Evolutionary conservation across 2,888 invertebrate genomes (phyloP).

Genomic region (Acanthosepion pharaonis): DNA sequence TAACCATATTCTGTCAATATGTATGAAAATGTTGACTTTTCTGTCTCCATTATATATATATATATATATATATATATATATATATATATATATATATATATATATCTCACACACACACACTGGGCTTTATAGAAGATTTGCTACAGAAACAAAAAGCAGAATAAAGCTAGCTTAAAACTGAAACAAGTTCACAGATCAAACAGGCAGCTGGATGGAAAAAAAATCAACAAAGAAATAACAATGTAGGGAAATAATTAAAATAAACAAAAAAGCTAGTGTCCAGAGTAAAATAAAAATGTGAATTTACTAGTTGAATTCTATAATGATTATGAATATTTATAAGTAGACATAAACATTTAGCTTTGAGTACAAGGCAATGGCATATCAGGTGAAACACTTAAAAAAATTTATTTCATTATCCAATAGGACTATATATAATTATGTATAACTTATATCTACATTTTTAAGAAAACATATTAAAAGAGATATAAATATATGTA

Average conservation of each 20-base stretch:
- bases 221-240: not conserved
- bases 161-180: not conserved
- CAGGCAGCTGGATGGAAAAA: not conserved
- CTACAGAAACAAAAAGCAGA: not conserved
- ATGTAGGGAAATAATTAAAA: not conserved
- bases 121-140: not conserved
- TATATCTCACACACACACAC: not conserved
- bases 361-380: too few species aligned
- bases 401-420: too few species aligned
- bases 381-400: too few species aligned
- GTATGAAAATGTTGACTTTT: not conserved
- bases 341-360: not conserved
- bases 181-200: not conserved
- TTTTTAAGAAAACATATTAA: not conserved
- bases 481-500: not conserved
- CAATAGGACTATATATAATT: too few species aligned
- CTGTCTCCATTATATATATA: not conserved
- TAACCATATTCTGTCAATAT: not conserved
- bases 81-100: not conserved
- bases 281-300: slow-evolving; percentile 25
- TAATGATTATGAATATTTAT: not conserved
- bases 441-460: too few species aligned
- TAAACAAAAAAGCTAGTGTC: slow-evolving; percentile 1
- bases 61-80: not conserved
- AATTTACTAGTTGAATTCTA: not conserved